Conservation (phyloP, 2,888 invertebrate genomes). For the Silvanus unidentatus region DNA sequence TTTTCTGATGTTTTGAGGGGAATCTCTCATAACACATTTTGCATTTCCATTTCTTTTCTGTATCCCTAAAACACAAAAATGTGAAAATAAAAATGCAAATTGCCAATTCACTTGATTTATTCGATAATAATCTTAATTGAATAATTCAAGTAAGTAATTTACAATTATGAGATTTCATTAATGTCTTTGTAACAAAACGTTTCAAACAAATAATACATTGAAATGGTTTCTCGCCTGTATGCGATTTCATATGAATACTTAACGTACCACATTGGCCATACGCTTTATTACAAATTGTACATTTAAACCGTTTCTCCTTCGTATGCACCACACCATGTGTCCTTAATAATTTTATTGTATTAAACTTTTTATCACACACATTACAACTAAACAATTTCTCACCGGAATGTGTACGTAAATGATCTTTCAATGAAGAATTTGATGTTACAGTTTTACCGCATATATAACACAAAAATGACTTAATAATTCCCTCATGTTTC, state of each 20-base stretch:
- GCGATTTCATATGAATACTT: conserved; percentile 45
- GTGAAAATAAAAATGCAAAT: too few species aligned
- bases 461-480: conserved; percentile 37
- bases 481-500: neutral
- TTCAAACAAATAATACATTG: conserved; percentile 9
- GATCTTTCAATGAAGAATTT: neutral
- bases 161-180: conserved; percentile 1
- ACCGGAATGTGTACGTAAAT: conserved; percentile 3
- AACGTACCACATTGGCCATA: conserved; percentile 50
- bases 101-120: too few species aligned
- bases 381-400: conserved; percentile 5
- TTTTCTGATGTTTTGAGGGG: too few species aligned
- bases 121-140: too few species aligned
- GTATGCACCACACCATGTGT: conserved; percentile 52
- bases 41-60: too few species aligned
- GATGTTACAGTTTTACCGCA: conserved; percentile 47
- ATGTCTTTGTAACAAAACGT: conserved; percentile 2
- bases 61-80: too few species aligned
- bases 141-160: neutral
- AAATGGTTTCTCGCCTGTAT: conserved; percentile 48
- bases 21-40: too few species aligned
- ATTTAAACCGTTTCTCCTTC: conserved; percentile 49
- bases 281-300: conserved; percentile 48
- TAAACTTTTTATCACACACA: conserved; percentile 9
- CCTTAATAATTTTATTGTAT: neutral